phyloP scores from a whole-genome alignment of 2,113 vertebrate species.

The Alectura lathami region DNA sequence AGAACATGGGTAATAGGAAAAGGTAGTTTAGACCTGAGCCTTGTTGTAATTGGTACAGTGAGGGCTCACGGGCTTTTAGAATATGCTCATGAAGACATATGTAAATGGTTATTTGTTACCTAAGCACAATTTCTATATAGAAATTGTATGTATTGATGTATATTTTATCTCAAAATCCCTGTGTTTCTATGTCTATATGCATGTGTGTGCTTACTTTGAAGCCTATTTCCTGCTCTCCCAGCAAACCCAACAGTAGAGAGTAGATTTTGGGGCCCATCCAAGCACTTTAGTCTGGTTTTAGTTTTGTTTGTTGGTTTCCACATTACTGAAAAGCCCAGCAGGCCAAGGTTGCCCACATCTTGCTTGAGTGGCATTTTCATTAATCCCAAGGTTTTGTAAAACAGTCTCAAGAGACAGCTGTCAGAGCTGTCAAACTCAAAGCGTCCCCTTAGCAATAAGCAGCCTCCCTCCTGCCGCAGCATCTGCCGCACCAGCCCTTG shows the following conservation, averaged over 20 bases:
- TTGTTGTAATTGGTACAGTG: not conserved
- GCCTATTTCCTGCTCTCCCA: not conserved
- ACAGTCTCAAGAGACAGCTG: rapidly evolving
- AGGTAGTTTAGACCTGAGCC: not conserved
- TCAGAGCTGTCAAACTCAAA: not conserved
- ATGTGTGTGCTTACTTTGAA: not conserved
- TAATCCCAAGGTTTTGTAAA: not conserved
- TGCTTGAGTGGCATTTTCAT: not conserved
- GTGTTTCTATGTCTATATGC: not conserved
- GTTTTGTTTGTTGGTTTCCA: no score
- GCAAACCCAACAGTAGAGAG: not conserved
- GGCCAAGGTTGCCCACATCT: not conserved
- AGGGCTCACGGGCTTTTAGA: not conserved
- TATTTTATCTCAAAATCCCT: not conserved
- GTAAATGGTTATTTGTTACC: not conserved
- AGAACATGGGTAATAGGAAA: not conserved
- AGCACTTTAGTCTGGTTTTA: not conserved
- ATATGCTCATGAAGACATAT: not conserved
- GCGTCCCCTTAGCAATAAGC: not conserved
- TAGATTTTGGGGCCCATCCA: not conserved
- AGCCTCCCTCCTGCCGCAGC: not conserved
- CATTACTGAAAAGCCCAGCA: not conserved
- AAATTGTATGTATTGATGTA: no score
- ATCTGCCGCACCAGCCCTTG: not conserved
- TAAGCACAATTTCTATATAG: not conserved